These are phyloP conservation scores for Muscina levida DNA, from an alignment of 2,888 invertebrate genomes.

Conservation along the genomic window DNA sequence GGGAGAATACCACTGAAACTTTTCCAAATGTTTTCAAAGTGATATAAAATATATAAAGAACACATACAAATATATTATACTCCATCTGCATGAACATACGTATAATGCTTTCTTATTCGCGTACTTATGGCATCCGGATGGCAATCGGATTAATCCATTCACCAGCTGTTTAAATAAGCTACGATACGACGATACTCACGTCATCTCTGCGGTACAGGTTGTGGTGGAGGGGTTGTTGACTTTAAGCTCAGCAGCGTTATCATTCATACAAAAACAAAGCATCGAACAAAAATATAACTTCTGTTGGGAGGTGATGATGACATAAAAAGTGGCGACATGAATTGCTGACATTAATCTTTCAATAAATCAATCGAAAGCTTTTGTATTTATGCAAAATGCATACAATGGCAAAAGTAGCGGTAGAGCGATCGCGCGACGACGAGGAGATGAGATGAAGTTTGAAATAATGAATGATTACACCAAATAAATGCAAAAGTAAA, in stretches of 20 bases:
- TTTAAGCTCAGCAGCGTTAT: neutral
- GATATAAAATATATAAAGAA: no score
- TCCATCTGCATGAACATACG: no score
- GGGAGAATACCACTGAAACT: no score
- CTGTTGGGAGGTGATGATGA: neutral
- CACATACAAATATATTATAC: no score
- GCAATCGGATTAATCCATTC: slow-evolving; percentile 30
- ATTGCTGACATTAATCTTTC: slow-evolving; percentile 62
- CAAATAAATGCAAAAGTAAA: slow-evolving; percentile 28
- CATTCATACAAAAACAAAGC: neutral
- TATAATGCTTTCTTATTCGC: slow-evolving; percentile 1
- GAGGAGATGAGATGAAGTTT: slow-evolving; percentile 3
- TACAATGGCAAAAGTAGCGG: slow-evolving; percentile 21
- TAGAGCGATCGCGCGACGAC: neutral
- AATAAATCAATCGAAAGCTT: slow-evolving; percentile 59
- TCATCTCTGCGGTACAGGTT: neutral
- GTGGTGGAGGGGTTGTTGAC: neutral
- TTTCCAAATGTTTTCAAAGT: no score
- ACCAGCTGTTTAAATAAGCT: slow-evolving; percentile 16
- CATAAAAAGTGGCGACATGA: slow-evolving; percentile 32
- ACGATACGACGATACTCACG: neutral
- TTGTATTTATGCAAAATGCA: slow-evolving; percentile 39
- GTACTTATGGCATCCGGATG: slow-evolving; percentile 8
- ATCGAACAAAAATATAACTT: no score
- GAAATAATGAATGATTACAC: slow-evolving; percentile 45